Percentiles rank a stretch among this genome's conserved stretches.
phyloP scores from a whole-genome alignment of 53 echinoderm and acorn worm genomes.

The Echinometra lucunter region DNA sequence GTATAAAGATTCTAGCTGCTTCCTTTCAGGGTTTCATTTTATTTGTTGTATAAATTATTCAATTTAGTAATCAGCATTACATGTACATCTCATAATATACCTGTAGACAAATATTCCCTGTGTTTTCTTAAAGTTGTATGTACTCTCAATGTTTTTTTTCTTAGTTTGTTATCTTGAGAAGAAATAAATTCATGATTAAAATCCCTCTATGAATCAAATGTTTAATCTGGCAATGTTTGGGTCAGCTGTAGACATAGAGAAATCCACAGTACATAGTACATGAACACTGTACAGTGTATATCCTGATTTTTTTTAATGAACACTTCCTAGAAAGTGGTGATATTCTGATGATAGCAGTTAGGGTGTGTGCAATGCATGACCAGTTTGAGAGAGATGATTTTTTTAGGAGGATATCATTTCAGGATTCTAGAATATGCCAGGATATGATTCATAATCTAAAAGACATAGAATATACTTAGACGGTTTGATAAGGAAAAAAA shows the following conservation, averaged over 20 bases:
- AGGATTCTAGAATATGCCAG: neutral
- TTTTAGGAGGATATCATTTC: neutral
- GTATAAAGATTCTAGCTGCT: too few relatives aligned
- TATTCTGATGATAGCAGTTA: neutral
- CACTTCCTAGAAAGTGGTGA: too few relatives aligned
- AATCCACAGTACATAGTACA: too few relatives aligned
- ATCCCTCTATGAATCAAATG: too few relatives aligned
- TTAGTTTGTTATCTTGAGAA: neutral
- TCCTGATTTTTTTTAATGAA: too few relatives aligned
- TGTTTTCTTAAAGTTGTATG: neutral
- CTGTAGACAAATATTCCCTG: neutral
- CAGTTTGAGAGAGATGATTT: neutral
- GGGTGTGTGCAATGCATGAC: neutral
- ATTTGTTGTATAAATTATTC: neutral
- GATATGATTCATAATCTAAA: neutral
- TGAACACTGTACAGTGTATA: too few relatives aligned
- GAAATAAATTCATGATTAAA: neutral
- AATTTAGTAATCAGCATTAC: too few relatives aligned
- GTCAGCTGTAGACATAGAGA: too few relatives aligned
- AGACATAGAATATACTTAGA: neutral
- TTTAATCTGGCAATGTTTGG: too few relatives aligned
- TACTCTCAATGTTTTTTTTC: neutral
- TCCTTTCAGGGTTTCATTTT: neutral
- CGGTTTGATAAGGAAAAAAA: neutral
- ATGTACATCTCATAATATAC: too few relatives aligned